Evolutionary conservation across 2,888 invertebrate species (phyloP).

Genomic region (Mongoloraphidia duomilia): DNA sequence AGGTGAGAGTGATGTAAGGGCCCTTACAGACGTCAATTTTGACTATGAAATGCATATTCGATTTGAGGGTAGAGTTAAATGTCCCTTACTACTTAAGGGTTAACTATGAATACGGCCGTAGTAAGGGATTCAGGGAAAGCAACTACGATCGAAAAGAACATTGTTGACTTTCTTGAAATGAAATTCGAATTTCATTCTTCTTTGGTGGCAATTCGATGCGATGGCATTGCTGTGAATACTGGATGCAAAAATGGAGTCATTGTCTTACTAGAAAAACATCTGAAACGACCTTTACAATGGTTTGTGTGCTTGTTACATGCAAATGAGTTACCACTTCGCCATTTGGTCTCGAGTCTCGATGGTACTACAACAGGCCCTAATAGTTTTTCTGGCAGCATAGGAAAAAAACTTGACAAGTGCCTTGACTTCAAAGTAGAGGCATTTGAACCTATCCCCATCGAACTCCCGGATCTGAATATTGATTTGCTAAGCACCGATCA

Average conservation of each 20-base stretch:
- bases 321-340: slow-evolving; percentile 17
- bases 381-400: slow-evolving; percentile 16
- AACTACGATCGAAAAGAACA: neutral
- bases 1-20: no score
- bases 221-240: no score
- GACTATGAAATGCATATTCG: no score
- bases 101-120: no score
- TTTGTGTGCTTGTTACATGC: slow-evolving; percentile 15
- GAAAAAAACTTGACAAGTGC: slow-evolving; percentile 14
- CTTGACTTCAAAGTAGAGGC: neutral
- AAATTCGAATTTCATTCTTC: neutral
- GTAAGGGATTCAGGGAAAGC: neutral
- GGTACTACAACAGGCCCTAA: slow-evolving; percentile 17
- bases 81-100: no score
- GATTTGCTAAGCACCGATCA: slow-evolving; percentile 15
- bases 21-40: no score
- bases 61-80: no score
- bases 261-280: slow-evolving; percentile 11
- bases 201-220: no score
- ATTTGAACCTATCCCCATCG: neutral
- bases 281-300: slow-evolving; percentile 16
- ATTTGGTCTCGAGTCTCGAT: slow-evolving; percentile 17
- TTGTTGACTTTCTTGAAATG: neutral
- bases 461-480: neutral
- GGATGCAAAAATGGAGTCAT: slow-evolving; percentile 1